These are phyloP conservation scores for Athene cunicularia DNA, from an alignment of 2,113 vertebrate species.

Conservation along the genomic window DNA sequence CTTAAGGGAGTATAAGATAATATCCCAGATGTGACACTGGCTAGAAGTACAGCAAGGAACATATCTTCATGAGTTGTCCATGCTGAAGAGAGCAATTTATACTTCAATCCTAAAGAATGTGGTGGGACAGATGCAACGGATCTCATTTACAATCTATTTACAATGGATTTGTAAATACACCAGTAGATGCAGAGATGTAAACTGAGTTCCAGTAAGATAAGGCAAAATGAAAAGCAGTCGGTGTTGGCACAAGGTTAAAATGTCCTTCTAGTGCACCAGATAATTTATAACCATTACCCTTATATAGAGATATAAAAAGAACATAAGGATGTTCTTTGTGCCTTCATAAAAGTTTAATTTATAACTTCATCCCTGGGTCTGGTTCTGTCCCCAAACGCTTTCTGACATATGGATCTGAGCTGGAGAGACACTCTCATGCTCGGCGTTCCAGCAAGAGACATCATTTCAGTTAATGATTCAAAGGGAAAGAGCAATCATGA, in stretches of 20 bases:
- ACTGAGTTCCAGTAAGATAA: background rate
- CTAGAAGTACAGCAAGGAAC: background rate
- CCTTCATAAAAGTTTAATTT: constrained; percentile 12
- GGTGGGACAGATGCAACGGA: background rate
- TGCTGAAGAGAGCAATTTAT: background rate
- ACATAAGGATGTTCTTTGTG: background rate
- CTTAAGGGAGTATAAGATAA: background rate
- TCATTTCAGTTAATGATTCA: background rate
- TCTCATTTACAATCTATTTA: no score
- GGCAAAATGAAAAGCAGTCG: background rate
- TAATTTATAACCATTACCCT: background rate
- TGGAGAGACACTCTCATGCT: background rate
- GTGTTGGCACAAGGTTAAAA: background rate
- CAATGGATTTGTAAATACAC: background rate
- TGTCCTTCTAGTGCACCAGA: background rate
- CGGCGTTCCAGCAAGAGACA: background rate
- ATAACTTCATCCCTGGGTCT: background rate
- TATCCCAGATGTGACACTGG: background rate
- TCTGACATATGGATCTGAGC: background rate
- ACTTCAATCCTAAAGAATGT: background rate
- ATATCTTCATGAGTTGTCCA: background rate
- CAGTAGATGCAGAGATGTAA: background rate
- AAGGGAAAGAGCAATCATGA: background rate
- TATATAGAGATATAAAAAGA: background rate
- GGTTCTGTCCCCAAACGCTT: background rate